These are phyloP conservation scores for Euwallacea similis DNA, from an alignment of 1,140 invertebrate species.

Conservation along the genomic window DNA sequence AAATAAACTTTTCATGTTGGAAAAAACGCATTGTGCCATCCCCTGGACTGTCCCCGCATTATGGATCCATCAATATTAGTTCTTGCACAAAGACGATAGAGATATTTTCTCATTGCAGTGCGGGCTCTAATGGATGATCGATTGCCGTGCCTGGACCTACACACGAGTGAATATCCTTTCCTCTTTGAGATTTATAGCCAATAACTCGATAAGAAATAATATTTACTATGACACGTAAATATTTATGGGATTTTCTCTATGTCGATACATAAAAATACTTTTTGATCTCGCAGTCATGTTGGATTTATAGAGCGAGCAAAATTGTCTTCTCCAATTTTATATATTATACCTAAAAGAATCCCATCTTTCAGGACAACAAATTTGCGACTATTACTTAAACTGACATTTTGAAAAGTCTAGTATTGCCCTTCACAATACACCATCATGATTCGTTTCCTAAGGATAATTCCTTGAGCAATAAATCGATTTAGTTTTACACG, in stretches of 20 bases:
- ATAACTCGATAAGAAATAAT: slow-evolving; percentile 29
- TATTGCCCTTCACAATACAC: too few species aligned
- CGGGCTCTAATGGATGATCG: slow-evolving; percentile 9
- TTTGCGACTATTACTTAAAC: too few species aligned
- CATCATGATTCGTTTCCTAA: too few species aligned
- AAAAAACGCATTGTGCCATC: background rate
- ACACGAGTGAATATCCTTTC: slow-evolving; percentile 21
- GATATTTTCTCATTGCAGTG: slow-evolving; percentile 17
- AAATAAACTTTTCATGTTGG: too few species aligned
- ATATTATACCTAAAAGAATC: too few species aligned
- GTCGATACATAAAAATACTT: slow-evolving; percentile 19
- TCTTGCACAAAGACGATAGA: slow-evolving; percentile 10
- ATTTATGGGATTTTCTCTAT: slow-evolving; percentile 27
- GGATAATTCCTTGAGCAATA: too few species aligned
- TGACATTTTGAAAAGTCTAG: too few species aligned
- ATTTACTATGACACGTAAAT: slow-evolving; percentile 30
- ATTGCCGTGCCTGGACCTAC: slow-evolving; percentile 13
- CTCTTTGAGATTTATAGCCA: slow-evolving; percentile 25
- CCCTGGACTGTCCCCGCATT: background rate
- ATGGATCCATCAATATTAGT: slow-evolving; percentile 5
- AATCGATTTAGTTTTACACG: too few species aligned
- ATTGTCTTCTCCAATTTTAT: too few species aligned
- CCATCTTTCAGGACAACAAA: too few species aligned
- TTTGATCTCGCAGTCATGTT: slow-evolving; percentile 2
- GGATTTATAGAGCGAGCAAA: background rate